Base-by-base conservation (phyloP, 2,888 invertebrate genomes). In the Halictus quadricinctus region DNA sequence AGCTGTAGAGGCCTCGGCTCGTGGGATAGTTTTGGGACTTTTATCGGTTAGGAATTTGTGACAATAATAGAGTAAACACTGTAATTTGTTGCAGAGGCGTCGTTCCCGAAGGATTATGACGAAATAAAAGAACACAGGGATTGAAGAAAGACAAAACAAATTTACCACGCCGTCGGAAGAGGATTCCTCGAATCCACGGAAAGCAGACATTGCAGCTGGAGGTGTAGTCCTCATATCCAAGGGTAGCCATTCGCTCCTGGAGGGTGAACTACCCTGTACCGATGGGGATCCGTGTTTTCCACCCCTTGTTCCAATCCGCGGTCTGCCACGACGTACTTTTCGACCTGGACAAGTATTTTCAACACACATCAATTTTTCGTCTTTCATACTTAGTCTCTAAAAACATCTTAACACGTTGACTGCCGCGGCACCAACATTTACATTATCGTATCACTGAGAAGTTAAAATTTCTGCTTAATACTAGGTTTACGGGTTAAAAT, bases 191-290 rank as follows among this genome's bases (percentile, higher is more conserved):
- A 94, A 94, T 73, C 94, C 94, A 60, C 92, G 93, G 87, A 93
- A 94, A 87, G 93, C 93, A 36, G 94, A 94, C 92, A 94, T 92
- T 54, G 93, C 90, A 21, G 94, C 93, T 54, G 93, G 93, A 72
- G 94, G 94, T 74, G 94, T 94, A 82, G 94, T 94, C 88, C 93
- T 93, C 94, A 94, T 94, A 81, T 94, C 94, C 79, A 94, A 85
- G 13, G 94, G 94, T 78, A 94, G 84, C 94, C 94, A 94, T 78
- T 94, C 94, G 72, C 92, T 93, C 86, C 94, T 93, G 83, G 93
- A 94, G 66, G 93, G 94, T 69, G 94, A 94, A 85, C 92, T 93
- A 75, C 92, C 92, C 84, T 93, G 94, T 84, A 91, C 90, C 46
- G 93, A 93, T 54, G 93, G 87, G 70, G 91, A 89, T 69, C 90